Base-by-base conservation (phyloP, 2,113 vertebrate species). In the Leptobrachium ailaonicum region DNA sequence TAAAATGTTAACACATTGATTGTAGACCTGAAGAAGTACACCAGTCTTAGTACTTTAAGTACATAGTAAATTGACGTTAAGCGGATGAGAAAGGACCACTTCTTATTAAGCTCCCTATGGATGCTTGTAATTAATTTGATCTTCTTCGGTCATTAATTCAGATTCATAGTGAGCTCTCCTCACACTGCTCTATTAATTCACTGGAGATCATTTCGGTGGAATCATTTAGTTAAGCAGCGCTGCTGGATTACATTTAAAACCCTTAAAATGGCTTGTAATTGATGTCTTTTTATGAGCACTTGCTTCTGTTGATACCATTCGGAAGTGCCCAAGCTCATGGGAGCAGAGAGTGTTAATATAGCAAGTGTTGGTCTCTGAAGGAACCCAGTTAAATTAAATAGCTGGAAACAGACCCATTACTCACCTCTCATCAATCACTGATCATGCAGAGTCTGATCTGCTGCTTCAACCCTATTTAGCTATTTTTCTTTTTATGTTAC, bases 101-200 rank as follows among this genome's bases (percentile, higher is more conserved):
- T 87, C 90, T 85, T 87, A 89, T 85, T 86, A 88, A 89, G 73
- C 82, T 91, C 92, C 90, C 90, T 85, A 83, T 91, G 91, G 91
- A 91, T 87, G 84, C 79, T 83, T 87, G 89, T 92, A 94, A 93
- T 94, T 94, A 93, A 93, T 94, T 95, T 93, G 89, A 91, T 93
- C 90, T 90, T 92, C 91, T 92, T 80, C 84, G 90, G 90, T 93
- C 91, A 93, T 94, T 93, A 93, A 91, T 88, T 91, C 80, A 88
- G 87, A 87, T 89, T 90, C 88, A 88, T 86, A 90, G 92, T 76
- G 87, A 87, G 89, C 84, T 81, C 56, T 88, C 84, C 72, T 83
- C 86, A 90, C 87, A 90, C 71, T 63, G 85, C 87, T 90, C 89
- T 89, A 92, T 90, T 93, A 94, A 93, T 94, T 94, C 91, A 91